Evolutionary conservation across 2,113 vertebrate genomes (phyloP).

Genomic region (Scophthalmus maximus): DNA sequence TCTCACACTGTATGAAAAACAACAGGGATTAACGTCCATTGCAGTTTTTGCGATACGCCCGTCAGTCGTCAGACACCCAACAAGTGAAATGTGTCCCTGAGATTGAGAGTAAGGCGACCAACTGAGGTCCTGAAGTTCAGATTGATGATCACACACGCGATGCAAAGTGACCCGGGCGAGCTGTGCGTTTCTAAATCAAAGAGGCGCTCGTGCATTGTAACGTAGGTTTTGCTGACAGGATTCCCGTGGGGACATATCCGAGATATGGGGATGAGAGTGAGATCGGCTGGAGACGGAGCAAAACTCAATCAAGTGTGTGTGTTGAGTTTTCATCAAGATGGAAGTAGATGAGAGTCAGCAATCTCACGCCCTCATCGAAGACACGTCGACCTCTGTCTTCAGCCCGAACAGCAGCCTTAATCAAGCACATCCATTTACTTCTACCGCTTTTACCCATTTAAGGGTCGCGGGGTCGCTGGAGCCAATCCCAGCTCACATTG

Average conservation of each 20-base stretch:
- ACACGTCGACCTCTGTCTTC: neutral
- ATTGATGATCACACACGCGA: neutral
- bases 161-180: too few species aligned
- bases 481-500: too few species aligned
- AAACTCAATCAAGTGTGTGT: neutral
- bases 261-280: neutral
- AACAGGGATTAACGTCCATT: too few species aligned
- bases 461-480: too few species aligned
- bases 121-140: neutral
- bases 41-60: too few species aligned
- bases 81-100: neutral
- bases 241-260: neutral
- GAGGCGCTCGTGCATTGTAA: neutral
- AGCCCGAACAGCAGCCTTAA: neutral
- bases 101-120: neutral
- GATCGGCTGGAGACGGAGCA: neutral
- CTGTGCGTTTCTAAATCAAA: too few species aligned
- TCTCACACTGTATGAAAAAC: constrained; percentile 2
- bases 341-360: neutral
- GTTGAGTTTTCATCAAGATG: neutral
- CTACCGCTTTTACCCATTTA: too few species aligned
- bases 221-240: neutral
- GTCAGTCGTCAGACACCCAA: too few species aligned
- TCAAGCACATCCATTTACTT: neutral
- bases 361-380: neutral